Conservation (phyloP, 2,888 invertebrate genomes). For the Protophormia terraenovae region DNA sequence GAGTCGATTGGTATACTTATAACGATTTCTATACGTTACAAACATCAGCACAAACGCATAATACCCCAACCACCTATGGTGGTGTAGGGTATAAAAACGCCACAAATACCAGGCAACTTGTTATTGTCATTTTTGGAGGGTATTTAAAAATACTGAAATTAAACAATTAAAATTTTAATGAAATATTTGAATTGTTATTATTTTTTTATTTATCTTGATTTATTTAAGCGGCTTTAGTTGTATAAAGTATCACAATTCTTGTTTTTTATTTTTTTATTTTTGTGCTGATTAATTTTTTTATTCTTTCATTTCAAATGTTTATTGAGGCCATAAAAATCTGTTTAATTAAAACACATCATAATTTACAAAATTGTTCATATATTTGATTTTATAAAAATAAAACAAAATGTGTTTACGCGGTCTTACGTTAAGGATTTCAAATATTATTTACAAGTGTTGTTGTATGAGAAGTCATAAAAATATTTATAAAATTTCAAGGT, state of each 20-base stretch:
- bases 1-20: no score
- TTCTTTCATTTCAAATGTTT: not conserved
- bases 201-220: not conserved
- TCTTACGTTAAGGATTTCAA: not conserved
- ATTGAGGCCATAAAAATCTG: conserved; percentile 22
- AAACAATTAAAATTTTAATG: conserved; percentile 51
- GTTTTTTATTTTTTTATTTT: not conserved
- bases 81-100: no score
- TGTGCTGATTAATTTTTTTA: not conserved
- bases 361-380: conserved; percentile 33
- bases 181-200: conserved; percentile 32
- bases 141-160: not conserved
- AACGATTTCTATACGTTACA: no score
- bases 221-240: not conserved
- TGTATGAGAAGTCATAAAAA: not conserved
- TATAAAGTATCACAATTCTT: no score
- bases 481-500: not conserved
- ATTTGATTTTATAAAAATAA: not conserved
- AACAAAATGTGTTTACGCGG: not conserved
- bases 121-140: not conserved
- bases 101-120: conserved; percentile 4
- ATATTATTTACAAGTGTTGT: conserved; percentile 8
- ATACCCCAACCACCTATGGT: no score
- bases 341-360: conserved; percentile 44
- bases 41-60: no score